A percentile compares a stretch with the other conserved stretches of the same genome.
These are phyloP conservation scores for Nyctereutes procyonoides DNA, from an alignment of 2,113 vertebrate species.

Conservation along the genomic window DNA sequence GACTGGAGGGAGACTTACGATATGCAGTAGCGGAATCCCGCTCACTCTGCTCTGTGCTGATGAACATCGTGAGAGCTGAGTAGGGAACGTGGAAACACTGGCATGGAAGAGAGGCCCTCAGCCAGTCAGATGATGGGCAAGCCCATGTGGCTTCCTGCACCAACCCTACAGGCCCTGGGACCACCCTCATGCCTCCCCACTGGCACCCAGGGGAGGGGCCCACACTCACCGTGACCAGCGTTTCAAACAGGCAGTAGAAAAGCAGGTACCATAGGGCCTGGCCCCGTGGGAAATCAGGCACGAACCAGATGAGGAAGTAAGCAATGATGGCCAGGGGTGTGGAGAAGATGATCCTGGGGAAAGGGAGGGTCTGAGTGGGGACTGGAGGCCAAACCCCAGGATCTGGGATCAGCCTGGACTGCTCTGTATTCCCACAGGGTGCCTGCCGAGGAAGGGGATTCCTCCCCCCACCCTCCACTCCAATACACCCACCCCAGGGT, in stretches of 20 bases:
- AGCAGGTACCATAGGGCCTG: constrained; percentile 94
- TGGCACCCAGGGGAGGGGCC: background rate
- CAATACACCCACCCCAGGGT: background rate
- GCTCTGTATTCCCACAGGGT: background rate
- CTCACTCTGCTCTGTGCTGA: constrained; percentile 95
- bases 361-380: constrained; percentile 14
- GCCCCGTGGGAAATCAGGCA: constrained; percentile 91
- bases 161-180: background rate
- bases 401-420: background rate
- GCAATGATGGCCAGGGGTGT: constrained; percentile 93
- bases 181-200: background rate
- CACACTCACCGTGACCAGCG: constrained; percentile 94
- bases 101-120: constrained; percentile 45
- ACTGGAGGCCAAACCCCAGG: background rate
- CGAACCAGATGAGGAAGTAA: constrained; percentile 96
- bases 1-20: constrained; percentile 86
- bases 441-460: background rate
- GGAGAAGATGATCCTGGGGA: constrained; percentile 93
- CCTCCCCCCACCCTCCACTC: background rate
- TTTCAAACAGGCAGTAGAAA: constrained; percentile 98
- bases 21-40: constrained; percentile 97
- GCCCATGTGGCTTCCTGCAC: background rate
- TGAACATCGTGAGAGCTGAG: constrained; percentile 98
- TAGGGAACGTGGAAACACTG: constrained; percentile 99
- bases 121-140: constrained; percentile 7